Percentiles rank a stretch among this genome's conserved stretches.
phyloP scores from a whole-genome alignment of 2,888 invertebrate species.

The Agrochola litura region DNA sequence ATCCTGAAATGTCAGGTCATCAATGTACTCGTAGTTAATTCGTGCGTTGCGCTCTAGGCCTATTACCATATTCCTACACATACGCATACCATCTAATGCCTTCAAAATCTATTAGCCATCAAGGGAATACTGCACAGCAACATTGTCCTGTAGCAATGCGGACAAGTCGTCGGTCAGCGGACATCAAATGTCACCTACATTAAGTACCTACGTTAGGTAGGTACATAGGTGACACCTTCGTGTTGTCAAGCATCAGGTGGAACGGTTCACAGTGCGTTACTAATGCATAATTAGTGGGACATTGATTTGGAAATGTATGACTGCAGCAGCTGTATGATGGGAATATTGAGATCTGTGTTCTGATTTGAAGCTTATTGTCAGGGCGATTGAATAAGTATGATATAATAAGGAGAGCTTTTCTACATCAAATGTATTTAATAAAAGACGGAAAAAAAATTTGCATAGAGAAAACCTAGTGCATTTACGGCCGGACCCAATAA shows the following conservation, averaged over 20 bases:
- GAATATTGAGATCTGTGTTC: neutral
- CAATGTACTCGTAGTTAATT: too few species aligned
- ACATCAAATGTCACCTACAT: constrained; percentile 68
- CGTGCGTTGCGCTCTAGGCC: neutral
- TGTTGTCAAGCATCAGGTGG: constrained; percentile 50
- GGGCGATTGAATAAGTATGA: neutral
- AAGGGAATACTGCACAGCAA: constrained; percentile 51
- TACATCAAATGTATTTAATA: neutral
- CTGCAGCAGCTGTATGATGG: neutral
- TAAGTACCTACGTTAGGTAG: constrained; percentile 53
- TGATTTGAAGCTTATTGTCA: neutral
- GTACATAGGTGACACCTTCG: constrained; percentile 9
- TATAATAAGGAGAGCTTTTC: neutral
- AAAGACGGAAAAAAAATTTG: neutral
- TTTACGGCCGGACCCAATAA: neutral
- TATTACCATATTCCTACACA: constrained; percentile 20
- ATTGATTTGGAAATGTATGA: constrained; percentile 44
- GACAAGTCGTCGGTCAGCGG: constrained; percentile 69
- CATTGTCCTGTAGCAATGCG: constrained; percentile 57
- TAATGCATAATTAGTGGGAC: constrained; percentile 57
- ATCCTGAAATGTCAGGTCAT: neutral
- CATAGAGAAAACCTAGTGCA: neutral
- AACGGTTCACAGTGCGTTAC: constrained; percentile 50
- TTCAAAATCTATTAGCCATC: constrained; percentile 50
- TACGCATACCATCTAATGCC: constrained; percentile 14